Evolutionary conservation across 2,888 invertebrate species (phyloP).

Genomic region (Pollenia angustigena): DNA sequence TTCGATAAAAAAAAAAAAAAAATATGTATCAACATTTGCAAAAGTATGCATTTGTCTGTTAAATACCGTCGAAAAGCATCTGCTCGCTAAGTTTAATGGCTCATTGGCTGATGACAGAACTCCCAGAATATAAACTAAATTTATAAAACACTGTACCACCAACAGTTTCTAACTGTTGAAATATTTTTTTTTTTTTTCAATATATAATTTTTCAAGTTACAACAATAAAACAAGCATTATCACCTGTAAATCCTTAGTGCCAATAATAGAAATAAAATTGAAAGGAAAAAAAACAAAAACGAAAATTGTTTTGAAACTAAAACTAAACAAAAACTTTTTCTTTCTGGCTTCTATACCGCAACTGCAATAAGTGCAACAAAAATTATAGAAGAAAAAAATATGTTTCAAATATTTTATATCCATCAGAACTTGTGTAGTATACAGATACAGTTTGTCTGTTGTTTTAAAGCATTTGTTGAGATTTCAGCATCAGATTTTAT

Average conservation of each 20-base stretch:
- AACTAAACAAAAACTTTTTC: slow-evolving; percentile 53
- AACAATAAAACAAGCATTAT: slow-evolving; percentile 76
- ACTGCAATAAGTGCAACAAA: slow-evolving; percentile 20
- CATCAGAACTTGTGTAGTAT: slow-evolving; percentile 16
- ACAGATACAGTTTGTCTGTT: background rate
- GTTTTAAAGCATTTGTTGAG: background rate
- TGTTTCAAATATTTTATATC: slow-evolving; percentile 38
- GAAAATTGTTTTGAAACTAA: slow-evolving; percentile 29
- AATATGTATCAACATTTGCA: background rate
- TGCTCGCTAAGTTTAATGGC: slow-evolving; percentile 56
- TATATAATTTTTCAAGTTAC: slow-evolving; percentile 15
- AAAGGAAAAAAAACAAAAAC: slow-evolving; percentile 48
- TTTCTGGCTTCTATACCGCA: slow-evolving; percentile 39
- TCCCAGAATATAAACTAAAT: slow-evolving; percentile 22
- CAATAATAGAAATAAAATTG: slow-evolving; percentile 75
- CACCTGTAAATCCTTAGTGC: slow-evolving; percentile 82
- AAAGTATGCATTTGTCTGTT: slow-evolving; percentile 45
- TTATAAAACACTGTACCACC: slow-evolving; percentile 36
- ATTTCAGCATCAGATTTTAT: slow-evolving; percentile 48
- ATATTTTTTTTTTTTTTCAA: slow-evolving; percentile 2
- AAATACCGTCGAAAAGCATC: slow-evolving; percentile 64
- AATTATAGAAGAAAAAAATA: slow-evolving; percentile 15
- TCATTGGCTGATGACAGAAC: slow-evolving; percentile 55
- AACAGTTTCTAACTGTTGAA: slow-evolving; percentile 50
- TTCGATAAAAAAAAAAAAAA: background rate